phyloP scores from a whole-genome alignment of 2,113 vertebrate species.

The Phyllopteryx taeniolatus region DNA sequence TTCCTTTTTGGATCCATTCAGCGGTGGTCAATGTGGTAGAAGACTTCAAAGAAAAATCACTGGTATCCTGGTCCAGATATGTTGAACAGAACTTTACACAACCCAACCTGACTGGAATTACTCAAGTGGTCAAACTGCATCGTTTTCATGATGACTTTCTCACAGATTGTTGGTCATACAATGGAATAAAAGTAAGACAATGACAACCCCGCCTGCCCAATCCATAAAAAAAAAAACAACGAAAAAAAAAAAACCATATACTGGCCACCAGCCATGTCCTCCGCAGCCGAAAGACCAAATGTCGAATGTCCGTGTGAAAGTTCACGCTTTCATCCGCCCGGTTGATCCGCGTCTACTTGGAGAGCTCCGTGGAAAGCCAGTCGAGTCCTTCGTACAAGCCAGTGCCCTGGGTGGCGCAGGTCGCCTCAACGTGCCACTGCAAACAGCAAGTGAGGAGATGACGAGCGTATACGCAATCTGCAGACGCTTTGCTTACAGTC shows the following conservation, averaged over 20 bases:
- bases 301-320: conserved; percentile 38
- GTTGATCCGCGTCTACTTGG: conserved; percentile 64
- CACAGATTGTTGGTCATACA: conserved; percentile 22
- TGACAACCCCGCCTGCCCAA: no score
- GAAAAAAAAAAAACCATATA: conserved; percentile 31
- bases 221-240: not conserved
- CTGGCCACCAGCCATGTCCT: conserved; percentile 47
- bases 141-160: not conserved
- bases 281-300: conserved; percentile 37
- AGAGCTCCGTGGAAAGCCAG: conserved; percentile 87
- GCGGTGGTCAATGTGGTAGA: conserved; percentile 9
- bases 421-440: conserved; percentile 86
- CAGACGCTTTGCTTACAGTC: not conserved
- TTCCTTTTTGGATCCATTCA: conserved; percentile 42
- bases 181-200: conserved; percentile 3
- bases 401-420: conserved; percentile 85
- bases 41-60: conserved; percentile 2
- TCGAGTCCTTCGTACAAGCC: conserved; percentile 91
- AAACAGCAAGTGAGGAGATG: not conserved
- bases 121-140: conserved; percentile 20
- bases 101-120: conserved; percentile 5
- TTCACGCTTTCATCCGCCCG: conserved; percentile 13
- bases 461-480: not conserved
- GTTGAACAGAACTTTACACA: not conserved
- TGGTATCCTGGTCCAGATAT: not conserved